A percentile compares a stretch with the other conserved stretches of the same genome.
Evolutionary conservation across 2,113 vertebrate genomes (phyloP).

Genomic region (Lamprologus callipterus): DNA sequence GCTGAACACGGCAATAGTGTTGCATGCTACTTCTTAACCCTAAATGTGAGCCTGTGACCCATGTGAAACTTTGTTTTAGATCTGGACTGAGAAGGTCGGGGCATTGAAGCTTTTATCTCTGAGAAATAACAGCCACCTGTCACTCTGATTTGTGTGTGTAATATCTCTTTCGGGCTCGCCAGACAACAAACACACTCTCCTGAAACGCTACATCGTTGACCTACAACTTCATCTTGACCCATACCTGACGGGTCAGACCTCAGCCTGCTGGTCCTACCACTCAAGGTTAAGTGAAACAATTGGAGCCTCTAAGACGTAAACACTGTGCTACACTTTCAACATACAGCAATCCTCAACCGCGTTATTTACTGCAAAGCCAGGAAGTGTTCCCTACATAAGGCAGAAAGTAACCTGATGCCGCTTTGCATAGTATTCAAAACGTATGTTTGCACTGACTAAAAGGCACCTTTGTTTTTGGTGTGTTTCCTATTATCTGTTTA

Average conservation of each 20-base stretch:
- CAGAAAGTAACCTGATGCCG: not conserved
- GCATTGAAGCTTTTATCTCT: conserved; percentile 19
- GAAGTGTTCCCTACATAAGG: not conserved
- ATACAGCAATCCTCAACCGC: not conserved
- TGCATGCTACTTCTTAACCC: not conserved
- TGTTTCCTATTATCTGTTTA: not conserved
- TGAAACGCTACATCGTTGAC: conserved; percentile 12
- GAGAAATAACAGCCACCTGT: conserved; percentile 13
- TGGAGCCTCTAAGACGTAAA: conserved; percentile 5
- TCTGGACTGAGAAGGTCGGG: not conserved
- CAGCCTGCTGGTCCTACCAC: not conserved
- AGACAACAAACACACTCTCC: not conserved
- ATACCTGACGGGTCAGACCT: conserved; percentile 10
- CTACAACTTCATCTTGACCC: conserved; percentile 7
- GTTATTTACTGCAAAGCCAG: not conserved
- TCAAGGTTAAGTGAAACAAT: conserved; percentile 42
- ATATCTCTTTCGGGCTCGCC: not conserved
- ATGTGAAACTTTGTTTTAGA: not conserved
- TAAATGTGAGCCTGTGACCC: not conserved
- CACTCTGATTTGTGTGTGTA: conserved; percentile 18
- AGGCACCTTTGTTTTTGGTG: not conserved
- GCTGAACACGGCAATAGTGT: not conserved
- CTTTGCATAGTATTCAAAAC: not conserved
- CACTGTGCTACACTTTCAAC: conserved; percentile 7
- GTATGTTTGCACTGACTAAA: not conserved